A percentile compares a stretch with the other conserved stretches of the same genome.
phyloP scores from a whole-genome alignment of 1,140 invertebrate genomes.

The Sarcophaga peregrina region DNA sequence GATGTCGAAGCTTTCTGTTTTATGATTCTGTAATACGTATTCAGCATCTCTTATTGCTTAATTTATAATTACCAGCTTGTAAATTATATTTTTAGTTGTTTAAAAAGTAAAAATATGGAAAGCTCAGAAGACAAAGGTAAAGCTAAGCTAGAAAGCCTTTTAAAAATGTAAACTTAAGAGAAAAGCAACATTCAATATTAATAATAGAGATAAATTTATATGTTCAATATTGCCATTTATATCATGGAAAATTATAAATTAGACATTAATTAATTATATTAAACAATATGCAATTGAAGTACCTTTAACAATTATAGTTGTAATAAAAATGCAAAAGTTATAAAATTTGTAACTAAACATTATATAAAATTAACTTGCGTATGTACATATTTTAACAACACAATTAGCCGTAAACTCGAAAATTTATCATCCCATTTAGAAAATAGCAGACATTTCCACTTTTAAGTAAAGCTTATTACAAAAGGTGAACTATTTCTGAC shows the following conservation, averaged over 20 bases:
- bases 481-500: no score
- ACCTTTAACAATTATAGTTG: conserved; percentile 28
- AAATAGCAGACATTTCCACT: no score
- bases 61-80: neutral
- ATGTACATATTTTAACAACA: neutral
- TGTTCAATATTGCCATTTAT: conserved; percentile 24
- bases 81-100: neutral
- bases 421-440: no score
- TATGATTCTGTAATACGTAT: neutral
- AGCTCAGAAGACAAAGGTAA: conserved; percentile 36
- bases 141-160: conserved; percentile 33
- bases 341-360: neutral
- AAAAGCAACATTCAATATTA: neutral
- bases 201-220: conserved; percentile 22
- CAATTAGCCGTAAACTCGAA: neutral
- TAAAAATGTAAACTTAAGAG: conserved; percentile 24
- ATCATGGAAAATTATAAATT: neutral
- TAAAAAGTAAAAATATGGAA: neutral
- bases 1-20: neutral
- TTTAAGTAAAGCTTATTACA: no score
- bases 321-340: conserved; percentile 1
- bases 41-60: neutral
- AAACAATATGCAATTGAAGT: conserved; percentile 31
- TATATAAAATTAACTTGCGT: neutral
- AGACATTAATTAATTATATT: neutral